Percentiles rank a stretch among this genome's conserved stretches.
Evolutionary conservation across 1,140 invertebrate genomes (phyloP).

Genomic region (Apocrypta bakeri): DNA sequence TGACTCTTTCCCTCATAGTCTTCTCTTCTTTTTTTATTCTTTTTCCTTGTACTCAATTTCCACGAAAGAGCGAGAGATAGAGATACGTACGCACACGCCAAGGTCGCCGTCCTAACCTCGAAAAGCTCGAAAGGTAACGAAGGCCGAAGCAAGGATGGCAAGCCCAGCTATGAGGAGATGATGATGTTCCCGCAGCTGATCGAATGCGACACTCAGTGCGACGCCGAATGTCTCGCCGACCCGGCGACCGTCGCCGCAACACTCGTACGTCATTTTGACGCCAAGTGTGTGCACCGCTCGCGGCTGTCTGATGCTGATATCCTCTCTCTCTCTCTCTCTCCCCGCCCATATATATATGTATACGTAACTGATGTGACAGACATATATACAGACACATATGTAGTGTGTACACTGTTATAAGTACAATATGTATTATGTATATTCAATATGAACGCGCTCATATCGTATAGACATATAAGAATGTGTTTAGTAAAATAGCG

Average conservation of each 20-base stretch:
- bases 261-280: constrained; percentile 65
- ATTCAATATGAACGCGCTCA: too few relatives aligned
- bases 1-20: not conserved
- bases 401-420: too few relatives aligned
- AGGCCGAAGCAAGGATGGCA: not conserved
- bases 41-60: not conserved
- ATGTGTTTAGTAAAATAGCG: too few relatives aligned
- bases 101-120: constrained; percentile 32
- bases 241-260: constrained; percentile 59
- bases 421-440: too few relatives aligned
- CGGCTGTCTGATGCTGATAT: not conserved
- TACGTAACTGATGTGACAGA: too few relatives aligned
- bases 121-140: constrained; percentile 2
- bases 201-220: not conserved
- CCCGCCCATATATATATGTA: too few relatives aligned
- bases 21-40: too few relatives aligned
- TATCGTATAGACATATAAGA: too few relatives aligned
- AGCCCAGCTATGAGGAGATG: not conserved
- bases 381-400: too few relatives aligned
- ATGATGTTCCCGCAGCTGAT: not conserved
- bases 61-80: not conserved
- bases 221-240: constrained; percentile 58
- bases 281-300: not conserved
- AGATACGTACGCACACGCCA: not conserved
- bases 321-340: too few relatives aligned